Percentiles rank a stretch among this genome's conserved stretches.
Evolutionary conservation across 2,888 invertebrate species (phyloP).

Genomic region (Tricholauxania praeusta): DNA sequence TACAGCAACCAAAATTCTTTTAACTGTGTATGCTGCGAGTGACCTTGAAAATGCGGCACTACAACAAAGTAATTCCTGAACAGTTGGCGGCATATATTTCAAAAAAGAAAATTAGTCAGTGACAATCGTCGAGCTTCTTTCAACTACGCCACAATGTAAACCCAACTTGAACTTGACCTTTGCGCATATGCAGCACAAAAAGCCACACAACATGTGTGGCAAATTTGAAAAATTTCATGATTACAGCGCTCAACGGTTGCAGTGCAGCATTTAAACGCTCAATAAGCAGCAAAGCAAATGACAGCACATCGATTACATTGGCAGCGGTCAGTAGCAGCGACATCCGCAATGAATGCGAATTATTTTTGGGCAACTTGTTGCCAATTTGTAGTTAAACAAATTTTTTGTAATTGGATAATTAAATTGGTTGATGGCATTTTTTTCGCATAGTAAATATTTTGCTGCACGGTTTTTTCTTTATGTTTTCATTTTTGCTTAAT

Average conservation of each 20-base stretch:
- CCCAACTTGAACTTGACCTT: conserved; percentile 16
- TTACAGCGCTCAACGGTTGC: neutral
- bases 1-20: too few relatives aligned
- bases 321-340: neutral
- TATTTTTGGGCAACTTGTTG: conserved; percentile 24
- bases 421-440: conserved; percentile 12
- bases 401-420: conserved; percentile 27
- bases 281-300: too few relatives aligned
- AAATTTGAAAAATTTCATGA: conserved; percentile 14
- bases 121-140: too few relatives aligned
- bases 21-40: too few relatives aligned
- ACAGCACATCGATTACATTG: too few relatives aligned
- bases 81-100: too few relatives aligned
- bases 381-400: conserved; percentile 36
- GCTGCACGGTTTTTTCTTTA: too few relatives aligned
- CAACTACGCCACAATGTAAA: too few relatives aligned
- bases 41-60: conserved; percentile 8
- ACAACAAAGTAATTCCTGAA: too few relatives aligned
- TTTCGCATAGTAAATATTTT: neutral
- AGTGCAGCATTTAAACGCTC: too few relatives aligned
- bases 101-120: too few relatives aligned
- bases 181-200: neutral
- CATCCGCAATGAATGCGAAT: neutral
- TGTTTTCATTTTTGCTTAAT: too few relatives aligned
- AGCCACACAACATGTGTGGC: conserved; percentile 8